Conservation (phyloP, 2,888 invertebrate genomes). For the Pharmacophagus antenor region DNA sequence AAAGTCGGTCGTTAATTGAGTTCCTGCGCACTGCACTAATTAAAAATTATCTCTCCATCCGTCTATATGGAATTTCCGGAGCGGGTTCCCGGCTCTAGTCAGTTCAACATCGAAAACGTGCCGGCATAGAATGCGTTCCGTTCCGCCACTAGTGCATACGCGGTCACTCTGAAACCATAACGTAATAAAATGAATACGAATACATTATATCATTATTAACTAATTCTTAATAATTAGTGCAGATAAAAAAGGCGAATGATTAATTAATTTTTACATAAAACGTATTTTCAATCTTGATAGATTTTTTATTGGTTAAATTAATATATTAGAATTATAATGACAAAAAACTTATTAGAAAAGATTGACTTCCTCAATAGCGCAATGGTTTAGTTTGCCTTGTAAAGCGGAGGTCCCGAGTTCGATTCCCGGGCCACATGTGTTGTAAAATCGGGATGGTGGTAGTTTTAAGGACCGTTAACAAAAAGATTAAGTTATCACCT, state of each 20-base stretch:
- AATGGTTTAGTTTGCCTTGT: no score
- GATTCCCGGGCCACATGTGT: no score
- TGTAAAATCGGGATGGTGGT: no score
- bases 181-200: neutral
- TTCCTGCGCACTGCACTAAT: constrained; percentile 30
- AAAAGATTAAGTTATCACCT: no score
- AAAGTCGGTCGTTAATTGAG: constrained; percentile 25
- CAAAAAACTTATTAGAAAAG: no score
- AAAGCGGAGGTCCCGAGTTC: no score
- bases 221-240: no score
- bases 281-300: neutral
- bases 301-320: no score
- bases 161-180: neutral
- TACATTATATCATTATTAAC: neutral
- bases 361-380: no score
- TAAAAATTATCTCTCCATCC: constrained; percentile 33
- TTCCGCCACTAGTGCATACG: constrained; percentile 13
- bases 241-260: neutral
- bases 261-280: neutral
- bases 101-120: constrained; percentile 24
- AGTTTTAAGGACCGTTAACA: no score
- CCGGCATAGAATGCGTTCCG: constrained; percentile 15
- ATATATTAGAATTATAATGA: no score
- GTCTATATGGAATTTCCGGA: constrained; percentile 30
- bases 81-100: constrained; percentile 22